These are phyloP conservation scores for Hanleya hanleyi DNA, from an alignment of 2,888 invertebrate species.

Conservation along the genomic window DNA sequence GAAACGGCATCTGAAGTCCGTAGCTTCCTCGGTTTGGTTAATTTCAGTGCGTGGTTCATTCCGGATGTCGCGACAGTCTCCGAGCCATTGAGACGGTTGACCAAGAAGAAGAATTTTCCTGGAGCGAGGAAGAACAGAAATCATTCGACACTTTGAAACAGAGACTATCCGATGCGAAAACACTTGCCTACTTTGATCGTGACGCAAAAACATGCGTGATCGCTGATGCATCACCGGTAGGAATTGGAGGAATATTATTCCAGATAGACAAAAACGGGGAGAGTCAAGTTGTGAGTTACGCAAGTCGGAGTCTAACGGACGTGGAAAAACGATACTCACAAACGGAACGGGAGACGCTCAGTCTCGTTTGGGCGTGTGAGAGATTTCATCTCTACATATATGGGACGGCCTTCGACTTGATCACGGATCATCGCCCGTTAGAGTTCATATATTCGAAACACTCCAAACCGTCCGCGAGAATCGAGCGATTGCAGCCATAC, in stretches of 20 bases:
- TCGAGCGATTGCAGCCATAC: conserved; percentile 34
- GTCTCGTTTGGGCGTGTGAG: conserved; percentile 23
- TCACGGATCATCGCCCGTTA: conserved; percentile 13
- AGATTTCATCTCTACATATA: conserved; percentile 9
- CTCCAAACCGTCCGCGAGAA: conserved; percentile 29
- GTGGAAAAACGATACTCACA: conserved; percentile 35
- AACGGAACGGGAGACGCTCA: conserved; percentile 38
- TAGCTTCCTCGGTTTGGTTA: conserved; percentile 23
- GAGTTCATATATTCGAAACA: conserved; percentile 18
- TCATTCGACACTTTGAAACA: conserved; percentile 24
- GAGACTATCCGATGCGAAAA: not conserved
- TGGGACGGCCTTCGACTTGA: conserved; percentile 15
- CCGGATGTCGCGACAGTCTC: conserved; percentile 19
- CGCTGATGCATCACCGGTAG: conserved; percentile 33
- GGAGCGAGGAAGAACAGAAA: not conserved
- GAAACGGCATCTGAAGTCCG: conserved; percentile 16
- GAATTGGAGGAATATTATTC: conserved; percentile 28
- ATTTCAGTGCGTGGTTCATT: conserved; percentile 20
- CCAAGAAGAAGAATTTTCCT: not conserved
- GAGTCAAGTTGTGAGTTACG: conserved; percentile 28
- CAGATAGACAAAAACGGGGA: conserved; percentile 31
- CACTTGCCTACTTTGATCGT: conserved; percentile 23
- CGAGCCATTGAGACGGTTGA: conserved; percentile 13
- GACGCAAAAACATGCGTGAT: conserved; percentile 15
- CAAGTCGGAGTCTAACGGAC: conserved; percentile 27